These are phyloP conservation scores for Micropoecilia bifurca DNA, from an alignment of 2,797 vertebrate genomes.

Conservation along the genomic window DNA sequence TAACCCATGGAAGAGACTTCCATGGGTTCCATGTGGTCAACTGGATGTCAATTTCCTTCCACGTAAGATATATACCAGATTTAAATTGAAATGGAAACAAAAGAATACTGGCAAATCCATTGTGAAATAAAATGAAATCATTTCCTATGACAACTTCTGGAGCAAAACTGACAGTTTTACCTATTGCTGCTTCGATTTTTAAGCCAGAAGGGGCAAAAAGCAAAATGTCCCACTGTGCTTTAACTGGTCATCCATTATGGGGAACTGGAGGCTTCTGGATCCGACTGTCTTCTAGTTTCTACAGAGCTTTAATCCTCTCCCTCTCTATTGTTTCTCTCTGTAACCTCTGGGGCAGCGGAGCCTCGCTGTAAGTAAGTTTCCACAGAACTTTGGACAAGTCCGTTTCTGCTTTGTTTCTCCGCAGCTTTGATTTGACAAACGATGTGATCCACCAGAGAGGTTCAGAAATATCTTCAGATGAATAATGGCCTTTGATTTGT, in stretches of 20 bases:
- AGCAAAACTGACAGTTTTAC: not conserved
- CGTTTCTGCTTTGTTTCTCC: conserved; percentile 24
- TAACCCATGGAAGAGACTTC: no score
- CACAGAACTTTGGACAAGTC: conserved; percentile 13
- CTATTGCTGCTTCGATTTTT: not conserved
- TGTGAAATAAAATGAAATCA: not conserved
- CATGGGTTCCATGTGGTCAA: not conserved
- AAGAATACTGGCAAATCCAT: not conserved
- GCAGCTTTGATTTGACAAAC: conserved; percentile 20
- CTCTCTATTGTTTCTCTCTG: conserved; percentile 28
- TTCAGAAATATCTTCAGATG: conserved; percentile 23
- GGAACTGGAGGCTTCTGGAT: conserved; percentile 22
- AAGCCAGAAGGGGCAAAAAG: conserved; percentile 6
- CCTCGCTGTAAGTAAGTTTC: conserved; percentile 19
- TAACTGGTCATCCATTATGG: conserved; percentile 36
- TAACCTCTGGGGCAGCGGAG: conserved; percentile 43
- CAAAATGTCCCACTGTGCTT: conserved; percentile 43
- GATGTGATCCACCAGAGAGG: conserved; percentile 22
- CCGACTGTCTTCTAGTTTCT: conserved; percentile 25
- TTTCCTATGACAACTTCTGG: not conserved
- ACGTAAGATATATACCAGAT: not conserved
- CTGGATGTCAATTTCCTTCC: not conserved
- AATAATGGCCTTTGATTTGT: conserved; percentile 36
- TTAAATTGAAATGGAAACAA: not conserved
- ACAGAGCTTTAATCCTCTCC: conserved; percentile 40